Percentiles rank a stretch among this genome's conserved stretches.
These are phyloP conservation scores for Clarias batrachus DNA, from an alignment of 2,113 vertebrate genomes.

Conservation along the genomic window DNA sequence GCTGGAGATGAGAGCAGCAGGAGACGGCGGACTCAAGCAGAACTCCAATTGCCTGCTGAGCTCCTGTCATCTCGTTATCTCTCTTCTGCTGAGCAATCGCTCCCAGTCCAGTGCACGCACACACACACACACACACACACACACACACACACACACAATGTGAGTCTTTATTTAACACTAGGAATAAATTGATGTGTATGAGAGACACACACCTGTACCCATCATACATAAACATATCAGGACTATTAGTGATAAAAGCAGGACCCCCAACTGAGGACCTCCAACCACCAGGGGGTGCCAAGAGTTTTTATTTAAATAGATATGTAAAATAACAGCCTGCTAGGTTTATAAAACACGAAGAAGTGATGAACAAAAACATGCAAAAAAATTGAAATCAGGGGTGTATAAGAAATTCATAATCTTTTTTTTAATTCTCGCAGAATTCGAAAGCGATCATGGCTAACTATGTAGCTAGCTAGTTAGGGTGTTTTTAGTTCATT, in stretches of 20 bases:
- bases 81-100: constrained; percentile 69
- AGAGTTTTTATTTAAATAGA: background rate
- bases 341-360: background rate
- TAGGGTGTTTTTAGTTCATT: background rate
- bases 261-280: background rate
- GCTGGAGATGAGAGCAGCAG: constrained; percentile 46
- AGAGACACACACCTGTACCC: constrained; percentile 11
- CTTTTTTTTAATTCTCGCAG: background rate
- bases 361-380: background rate
- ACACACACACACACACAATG: constrained; percentile 14
- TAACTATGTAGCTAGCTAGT: background rate
- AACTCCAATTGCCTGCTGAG: constrained; percentile 70
- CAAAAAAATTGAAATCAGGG: background rate
- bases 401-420: too few species aligned
- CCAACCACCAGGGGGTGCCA: background rate
- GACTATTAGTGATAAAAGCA: background rate
- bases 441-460: background rate
- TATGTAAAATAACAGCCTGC: background rate
- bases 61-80: constrained; percentile 75
- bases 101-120: constrained; percentile 51
- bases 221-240: background rate
- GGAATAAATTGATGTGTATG: constrained; percentile 24
- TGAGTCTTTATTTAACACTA: constrained; percentile 34
- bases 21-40: constrained; percentile 60
- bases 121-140: constrained; percentile 34